Percentiles rank a stretch among this genome's conserved stretches.
Evolutionary conservation across 2,797 vertebrate genomes (phyloP).

Genomic region (Rhabdophis nuchalis): DNA sequence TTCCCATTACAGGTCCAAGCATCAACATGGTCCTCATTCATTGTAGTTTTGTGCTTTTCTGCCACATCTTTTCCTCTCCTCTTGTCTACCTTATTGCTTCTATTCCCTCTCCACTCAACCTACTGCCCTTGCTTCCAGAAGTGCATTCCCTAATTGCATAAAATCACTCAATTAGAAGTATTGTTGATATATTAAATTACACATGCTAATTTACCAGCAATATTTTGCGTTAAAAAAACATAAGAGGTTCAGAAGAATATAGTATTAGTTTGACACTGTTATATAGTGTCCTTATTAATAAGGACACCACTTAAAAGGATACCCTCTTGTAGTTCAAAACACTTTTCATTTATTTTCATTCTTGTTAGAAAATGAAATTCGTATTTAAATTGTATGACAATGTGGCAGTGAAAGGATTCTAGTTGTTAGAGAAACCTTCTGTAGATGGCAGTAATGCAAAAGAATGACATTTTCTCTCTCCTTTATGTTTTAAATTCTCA

Average conservation of each 20-base stretch:
- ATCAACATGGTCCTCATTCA: neutral
- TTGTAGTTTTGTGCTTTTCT: neutral
- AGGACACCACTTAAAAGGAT: neutral
- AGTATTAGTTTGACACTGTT: neutral
- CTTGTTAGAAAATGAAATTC: neutral
- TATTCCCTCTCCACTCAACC: neutral
- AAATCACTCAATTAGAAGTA: slow-evolving; percentile 17
- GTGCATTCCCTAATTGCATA: neutral
- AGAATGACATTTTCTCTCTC: neutral
- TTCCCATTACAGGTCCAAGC: neutral
- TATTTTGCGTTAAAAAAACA: neutral
- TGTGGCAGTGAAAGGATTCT: neutral
- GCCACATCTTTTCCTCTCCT: neutral
- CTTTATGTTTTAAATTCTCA: neutral
- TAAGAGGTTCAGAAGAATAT: neutral
- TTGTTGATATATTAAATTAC: slow-evolving; percentile 10
- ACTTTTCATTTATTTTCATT: neutral
- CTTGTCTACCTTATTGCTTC: neutral
- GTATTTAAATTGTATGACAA: neutral
- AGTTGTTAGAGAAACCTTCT: slow-evolving; percentile 2
- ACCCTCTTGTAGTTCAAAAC: neutral
- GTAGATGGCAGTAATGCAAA: neutral
- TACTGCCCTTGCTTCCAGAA: slow-evolving; percentile 1
- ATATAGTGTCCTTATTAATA: neutral
- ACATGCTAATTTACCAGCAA: neutral